These are phyloP conservation scores for Ormyrus rosae DNA, from an alignment of 2,888 invertebrate genomes.

Conservation along the genomic window DNA sequence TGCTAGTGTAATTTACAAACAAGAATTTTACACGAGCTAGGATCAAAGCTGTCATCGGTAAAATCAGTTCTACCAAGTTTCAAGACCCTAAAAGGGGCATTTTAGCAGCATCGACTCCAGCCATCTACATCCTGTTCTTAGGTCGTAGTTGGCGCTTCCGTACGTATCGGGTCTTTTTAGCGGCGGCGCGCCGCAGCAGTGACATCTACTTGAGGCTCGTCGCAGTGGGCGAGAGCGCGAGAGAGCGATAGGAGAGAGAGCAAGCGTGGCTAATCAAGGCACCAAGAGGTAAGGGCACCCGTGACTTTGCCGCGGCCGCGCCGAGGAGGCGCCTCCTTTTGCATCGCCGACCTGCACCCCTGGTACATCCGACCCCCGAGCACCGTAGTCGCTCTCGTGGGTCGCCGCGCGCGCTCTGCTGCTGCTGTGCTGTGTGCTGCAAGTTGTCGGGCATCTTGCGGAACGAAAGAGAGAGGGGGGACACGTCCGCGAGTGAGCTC, in stretches of 20 bases:
- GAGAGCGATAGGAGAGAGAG: slow-evolving; percentile 41
- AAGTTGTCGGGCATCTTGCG: slow-evolving; percentile 70
- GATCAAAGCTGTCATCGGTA: too few relatives aligned
- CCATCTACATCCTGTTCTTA: too few relatives aligned
- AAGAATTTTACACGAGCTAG: too few relatives aligned
- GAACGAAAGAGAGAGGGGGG: neutral
- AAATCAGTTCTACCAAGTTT: too few relatives aligned
- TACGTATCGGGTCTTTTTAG: too few relatives aligned
- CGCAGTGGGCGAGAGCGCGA: slow-evolving; percentile 20
- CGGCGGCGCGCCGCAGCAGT: slow-evolving; percentile 9
- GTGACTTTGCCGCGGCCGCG: slow-evolving; percentile 59
- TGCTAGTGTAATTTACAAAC: too few relatives aligned
- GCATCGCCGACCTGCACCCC: slow-evolving; percentile 62
- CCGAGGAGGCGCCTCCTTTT: slow-evolving; percentile 63
- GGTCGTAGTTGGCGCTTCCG: too few relatives aligned
- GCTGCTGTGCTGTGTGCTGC: slow-evolving; percentile 57
- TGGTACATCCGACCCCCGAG: slow-evolving; percentile 63
- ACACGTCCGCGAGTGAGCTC: too few relatives aligned
- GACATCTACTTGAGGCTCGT: slow-evolving; percentile 31
- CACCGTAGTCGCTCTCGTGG: slow-evolving; percentile 63
- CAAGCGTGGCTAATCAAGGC: slow-evolving; percentile 91
- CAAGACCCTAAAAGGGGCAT: too few relatives aligned
- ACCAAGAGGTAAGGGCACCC: slow-evolving; percentile 82
- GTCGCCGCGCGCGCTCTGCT: slow-evolving; percentile 33
- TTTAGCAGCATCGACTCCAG: too few relatives aligned